A percentile compares a stretch with the other conserved stretches of the same genome.
Evolutionary conservation across 2,888 invertebrate species (phyloP).

Genomic region (Eustalomyia histrio): DNA sequence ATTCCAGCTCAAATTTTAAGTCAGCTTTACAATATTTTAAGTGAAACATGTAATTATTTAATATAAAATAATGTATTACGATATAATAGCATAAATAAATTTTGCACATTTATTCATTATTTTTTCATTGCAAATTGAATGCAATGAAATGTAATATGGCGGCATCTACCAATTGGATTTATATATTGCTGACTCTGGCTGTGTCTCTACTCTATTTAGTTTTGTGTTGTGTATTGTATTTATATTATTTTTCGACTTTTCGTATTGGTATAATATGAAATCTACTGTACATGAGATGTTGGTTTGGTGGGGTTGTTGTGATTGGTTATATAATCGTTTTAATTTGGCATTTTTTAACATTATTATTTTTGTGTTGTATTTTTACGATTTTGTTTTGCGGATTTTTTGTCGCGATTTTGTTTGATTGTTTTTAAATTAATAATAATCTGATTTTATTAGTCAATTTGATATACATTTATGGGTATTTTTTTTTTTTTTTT

Average conservation of each 20-base stretch:
- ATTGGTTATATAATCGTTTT: conserved; percentile 56
- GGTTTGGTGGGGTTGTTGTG: conserved; percentile 37
- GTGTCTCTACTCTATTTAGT: conserved; percentile 24
- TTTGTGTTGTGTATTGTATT: conserved; percentile 9
- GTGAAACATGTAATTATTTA: conserved; percentile 12
- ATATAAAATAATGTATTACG: not conserved
- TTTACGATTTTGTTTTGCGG: no score
- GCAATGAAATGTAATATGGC: conserved; percentile 16
- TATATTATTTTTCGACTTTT: conserved; percentile 7
- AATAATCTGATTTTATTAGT: no score
- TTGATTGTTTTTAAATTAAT: conserved; percentile 23
- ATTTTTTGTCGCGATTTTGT: no score
- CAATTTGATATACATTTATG: not conserved
- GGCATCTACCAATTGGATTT: conserved; percentile 19
- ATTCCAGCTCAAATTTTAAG: not conserved
- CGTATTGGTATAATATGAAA: not conserved
- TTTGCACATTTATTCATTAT: not conserved
- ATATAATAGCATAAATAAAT: no score
- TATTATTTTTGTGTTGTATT: no score
- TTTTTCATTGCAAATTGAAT: not conserved
- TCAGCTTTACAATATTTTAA: not conserved
- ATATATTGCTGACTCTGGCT: not conserved
- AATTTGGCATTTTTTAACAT: conserved; percentile 18
- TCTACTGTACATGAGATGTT: conserved; percentile 19
- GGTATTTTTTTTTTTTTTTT: not conserved